Conservation (phyloP, 2,888 invertebrate genomes). For the Drosophila picticornis region DNA sequence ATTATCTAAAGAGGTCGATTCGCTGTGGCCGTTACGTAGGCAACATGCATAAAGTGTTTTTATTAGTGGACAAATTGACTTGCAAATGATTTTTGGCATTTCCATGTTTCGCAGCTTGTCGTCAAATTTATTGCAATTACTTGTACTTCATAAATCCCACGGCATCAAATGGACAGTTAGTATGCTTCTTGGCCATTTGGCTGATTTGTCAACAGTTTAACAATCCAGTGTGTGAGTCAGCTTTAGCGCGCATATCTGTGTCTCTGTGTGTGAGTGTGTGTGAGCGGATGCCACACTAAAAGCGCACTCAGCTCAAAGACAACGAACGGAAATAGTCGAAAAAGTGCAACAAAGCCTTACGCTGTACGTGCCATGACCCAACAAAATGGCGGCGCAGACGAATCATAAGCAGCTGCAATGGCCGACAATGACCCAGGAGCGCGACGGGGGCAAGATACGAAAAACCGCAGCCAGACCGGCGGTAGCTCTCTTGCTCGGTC, state of each 20-base stretch:
- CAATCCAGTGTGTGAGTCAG: constrained; percentile 1
- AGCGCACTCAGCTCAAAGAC: constrained; percentile 82
- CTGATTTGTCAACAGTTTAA: constrained; percentile 54
- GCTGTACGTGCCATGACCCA: constrained; percentile 69
- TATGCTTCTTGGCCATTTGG: constrained; percentile 25
- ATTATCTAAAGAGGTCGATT: constrained; percentile 27
- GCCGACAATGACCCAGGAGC: constrained; percentile 73
- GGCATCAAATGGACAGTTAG: constrained; percentile 17
- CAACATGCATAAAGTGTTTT: constrained; percentile 41
- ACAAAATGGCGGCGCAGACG: constrained; percentile 75
- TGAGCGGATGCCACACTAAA: constrained; percentile 80
- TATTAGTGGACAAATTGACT: constrained; percentile 75
- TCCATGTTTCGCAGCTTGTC: constrained; percentile 17
- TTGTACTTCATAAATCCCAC: constrained; percentile 39
- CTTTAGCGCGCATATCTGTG: constrained; percentile 13
- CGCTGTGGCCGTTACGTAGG: constrained; percentile 19
- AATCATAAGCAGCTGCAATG: constrained; percentile 64
- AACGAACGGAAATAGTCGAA: constrained; percentile 75
- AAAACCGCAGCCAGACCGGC: constrained; percentile 71
- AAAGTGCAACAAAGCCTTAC: constrained; percentile 57
- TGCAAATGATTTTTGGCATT: constrained; percentile 67
- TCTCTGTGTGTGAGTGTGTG: constrained; percentile 27
- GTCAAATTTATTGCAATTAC: constrained; percentile 50
- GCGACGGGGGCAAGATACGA: constrained; percentile 21
- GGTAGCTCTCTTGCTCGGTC: constrained; percentile 17